Evolutionary conservation across 2,888 invertebrate genomes (phyloP).

Genomic region (Allolobophora icterica): DNA sequence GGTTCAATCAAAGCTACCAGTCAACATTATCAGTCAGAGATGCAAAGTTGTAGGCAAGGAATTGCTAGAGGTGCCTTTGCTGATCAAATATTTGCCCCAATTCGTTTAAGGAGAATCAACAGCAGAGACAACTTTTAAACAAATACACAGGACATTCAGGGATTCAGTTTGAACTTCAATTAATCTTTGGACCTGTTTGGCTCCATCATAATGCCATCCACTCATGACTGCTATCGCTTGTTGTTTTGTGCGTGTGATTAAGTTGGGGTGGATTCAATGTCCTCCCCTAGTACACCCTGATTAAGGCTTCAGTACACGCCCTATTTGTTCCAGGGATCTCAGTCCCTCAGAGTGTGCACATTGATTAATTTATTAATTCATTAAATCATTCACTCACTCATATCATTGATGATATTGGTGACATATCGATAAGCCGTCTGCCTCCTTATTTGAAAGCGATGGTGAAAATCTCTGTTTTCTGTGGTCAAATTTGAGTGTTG

Average conservation of each 20-base stretch:
- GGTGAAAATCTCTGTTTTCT: not conserved
- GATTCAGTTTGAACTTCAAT: not conserved
- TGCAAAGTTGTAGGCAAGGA: not conserved
- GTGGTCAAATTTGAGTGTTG: too few species aligned
- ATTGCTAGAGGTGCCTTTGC: not conserved
- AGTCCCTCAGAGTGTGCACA: not conserved
- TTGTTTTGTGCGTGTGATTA: not conserved
- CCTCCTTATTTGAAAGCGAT: not conserved
- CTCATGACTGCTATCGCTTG: not conserved
- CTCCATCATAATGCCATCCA: not conserved
- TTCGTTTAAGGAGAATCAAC: not conserved
- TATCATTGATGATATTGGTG: not conserved
- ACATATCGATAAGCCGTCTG: too few species aligned
- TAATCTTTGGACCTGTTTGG: not conserved
- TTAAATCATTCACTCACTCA: not conserved
- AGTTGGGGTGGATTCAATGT: not conserved
- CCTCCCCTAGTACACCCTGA: not conserved
- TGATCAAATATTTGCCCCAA: not conserved
- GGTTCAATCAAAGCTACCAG: not conserved
- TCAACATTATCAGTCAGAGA: not conserved
- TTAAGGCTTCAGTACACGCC: not conserved
- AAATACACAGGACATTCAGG: not conserved
- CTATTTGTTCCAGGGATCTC: not conserved
- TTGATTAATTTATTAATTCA: not conserved
- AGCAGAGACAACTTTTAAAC: not conserved